Evolutionary conservation across 1,140 invertebrate genomes (phyloP).

Genomic region (Radopholus similis): DNA sequence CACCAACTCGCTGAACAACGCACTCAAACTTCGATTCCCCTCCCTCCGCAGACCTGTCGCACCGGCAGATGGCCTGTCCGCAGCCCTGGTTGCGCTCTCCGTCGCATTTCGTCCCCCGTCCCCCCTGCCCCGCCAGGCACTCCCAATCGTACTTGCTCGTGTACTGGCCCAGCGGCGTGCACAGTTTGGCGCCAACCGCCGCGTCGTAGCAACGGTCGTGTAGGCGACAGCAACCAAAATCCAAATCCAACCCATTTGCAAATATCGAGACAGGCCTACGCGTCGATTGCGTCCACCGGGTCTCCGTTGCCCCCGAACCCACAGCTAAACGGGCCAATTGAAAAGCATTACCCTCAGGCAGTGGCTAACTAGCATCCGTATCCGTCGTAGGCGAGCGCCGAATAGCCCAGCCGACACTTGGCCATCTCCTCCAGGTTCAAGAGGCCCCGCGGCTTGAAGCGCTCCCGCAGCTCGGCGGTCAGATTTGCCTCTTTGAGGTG

Average conservation of each 20-base stretch:
- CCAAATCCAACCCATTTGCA: not conserved
- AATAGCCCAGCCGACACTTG: not conserved
- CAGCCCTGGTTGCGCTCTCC: not conserved
- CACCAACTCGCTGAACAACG: not conserved
- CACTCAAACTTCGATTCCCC: too few relatives aligned
- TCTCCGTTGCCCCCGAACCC: not conserved
- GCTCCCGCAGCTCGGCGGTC: too few relatives aligned
- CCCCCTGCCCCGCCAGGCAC: not conserved
- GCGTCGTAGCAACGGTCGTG: not conserved
- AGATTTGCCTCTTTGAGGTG: too few relatives aligned
- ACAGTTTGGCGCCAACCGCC: not conserved
- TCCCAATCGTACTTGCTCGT: not conserved
- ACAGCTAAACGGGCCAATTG: not conserved
- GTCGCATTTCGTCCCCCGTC: not conserved
- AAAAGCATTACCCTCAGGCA: not conserved
- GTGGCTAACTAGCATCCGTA: not conserved
- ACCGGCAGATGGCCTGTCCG: not conserved
- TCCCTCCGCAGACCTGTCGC: not conserved
- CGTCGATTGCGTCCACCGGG: not conserved
- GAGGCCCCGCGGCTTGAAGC: too few relatives aligned
- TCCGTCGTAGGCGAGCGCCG: not conserved
- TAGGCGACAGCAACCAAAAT: not conserved
- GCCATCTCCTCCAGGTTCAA: not conserved
- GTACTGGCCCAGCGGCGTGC: not conserved
- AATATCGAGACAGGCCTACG: not conserved